These are phyloP conservation scores for Chloromyia formosa DNA, from an alignment of 2,888 invertebrate species.

Conservation along the genomic window DNA sequence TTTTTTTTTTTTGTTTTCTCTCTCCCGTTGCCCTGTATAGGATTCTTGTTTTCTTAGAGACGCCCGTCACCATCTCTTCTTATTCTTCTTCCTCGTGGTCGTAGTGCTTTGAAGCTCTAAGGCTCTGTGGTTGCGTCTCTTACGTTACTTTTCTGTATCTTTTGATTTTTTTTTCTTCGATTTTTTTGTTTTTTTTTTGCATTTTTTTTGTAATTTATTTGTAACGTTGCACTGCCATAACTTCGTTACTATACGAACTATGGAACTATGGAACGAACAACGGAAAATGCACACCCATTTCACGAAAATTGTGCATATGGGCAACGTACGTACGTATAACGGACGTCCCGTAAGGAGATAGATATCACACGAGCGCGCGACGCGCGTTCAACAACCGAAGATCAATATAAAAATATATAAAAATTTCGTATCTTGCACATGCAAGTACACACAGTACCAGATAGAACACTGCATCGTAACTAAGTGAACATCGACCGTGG, in stretches of 20 bases:
- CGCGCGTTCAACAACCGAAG: too few relatives aligned
- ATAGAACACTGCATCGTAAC: too few relatives aligned
- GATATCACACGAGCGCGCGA: too few relatives aligned
- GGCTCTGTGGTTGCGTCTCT: too few relatives aligned
- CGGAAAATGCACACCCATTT: conserved; percentile 39
- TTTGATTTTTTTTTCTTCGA: not conserved
- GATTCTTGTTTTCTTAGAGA: not conserved
- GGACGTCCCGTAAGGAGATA: too few relatives aligned
- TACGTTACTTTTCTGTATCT: not conserved
- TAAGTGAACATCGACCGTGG: too few relatives aligned
- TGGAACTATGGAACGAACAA: conserved; percentile 18
- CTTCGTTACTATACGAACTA: conserved; percentile 33
- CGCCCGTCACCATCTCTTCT: not conserved
- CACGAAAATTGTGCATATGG: conserved; percentile 19
- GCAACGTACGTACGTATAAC: not conserved
- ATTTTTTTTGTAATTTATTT: conserved; percentile 13
- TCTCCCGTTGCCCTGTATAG: too few relatives aligned
- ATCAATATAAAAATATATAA: not conserved
- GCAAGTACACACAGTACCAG: too few relatives aligned
- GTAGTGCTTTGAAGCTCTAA: not conserved
- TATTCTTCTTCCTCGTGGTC: conserved; percentile 10
- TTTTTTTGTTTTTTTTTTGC: conserved; percentile 18
- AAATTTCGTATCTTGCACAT: too few relatives aligned
- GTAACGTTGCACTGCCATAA: conserved; percentile 14
- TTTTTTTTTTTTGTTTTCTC: too few relatives aligned